A percentile compares a stretch with the other conserved stretches of the same genome.
Conservation (phyloP, 2,113 vertebrate genomes). For the Otis tarda region DNA sequence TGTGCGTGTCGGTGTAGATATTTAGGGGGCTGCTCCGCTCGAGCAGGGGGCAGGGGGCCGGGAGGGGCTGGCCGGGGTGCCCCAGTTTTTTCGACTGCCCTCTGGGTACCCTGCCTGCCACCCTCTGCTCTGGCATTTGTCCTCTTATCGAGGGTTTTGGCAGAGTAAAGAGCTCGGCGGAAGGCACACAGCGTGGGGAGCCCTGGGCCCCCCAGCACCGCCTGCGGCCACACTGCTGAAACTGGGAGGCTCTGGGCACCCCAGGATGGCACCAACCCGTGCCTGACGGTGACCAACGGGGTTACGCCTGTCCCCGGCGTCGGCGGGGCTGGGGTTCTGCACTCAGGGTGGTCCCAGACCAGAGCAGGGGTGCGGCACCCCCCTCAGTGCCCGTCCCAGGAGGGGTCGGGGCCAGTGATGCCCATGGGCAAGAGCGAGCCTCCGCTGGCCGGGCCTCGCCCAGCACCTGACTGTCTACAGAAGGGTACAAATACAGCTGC, state of each 20-base stretch:
- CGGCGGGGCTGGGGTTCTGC: background rate
- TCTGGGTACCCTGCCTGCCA: background rate
- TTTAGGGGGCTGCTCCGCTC: background rate
- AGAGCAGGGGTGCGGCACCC: background rate
- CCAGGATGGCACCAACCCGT: background rate
- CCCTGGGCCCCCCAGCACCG: background rate
- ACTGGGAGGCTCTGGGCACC: background rate
- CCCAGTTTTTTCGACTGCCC: background rate
- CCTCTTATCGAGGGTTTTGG: background rate
- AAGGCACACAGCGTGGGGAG: background rate
- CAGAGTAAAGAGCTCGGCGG: background rate
- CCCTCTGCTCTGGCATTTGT: background rate
- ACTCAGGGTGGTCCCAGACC: background rate
- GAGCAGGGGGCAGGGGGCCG: background rate
- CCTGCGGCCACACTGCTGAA: background rate
- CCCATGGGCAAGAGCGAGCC: accelerated
- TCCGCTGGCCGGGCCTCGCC: background rate
- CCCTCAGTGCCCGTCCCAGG: accelerated
- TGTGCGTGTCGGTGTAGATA: constrained; percentile 46
- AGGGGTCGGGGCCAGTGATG: background rate
- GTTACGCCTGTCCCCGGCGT: background rate
- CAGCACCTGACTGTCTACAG: background rate
- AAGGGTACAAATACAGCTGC: background rate
- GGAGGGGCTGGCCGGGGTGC: background rate
- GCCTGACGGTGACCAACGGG: accelerated